These are phyloP conservation scores for Caenorhabditis wallacei DNA, from an alignment of 2,888 invertebrate species.

Conservation along the genomic window DNA sequence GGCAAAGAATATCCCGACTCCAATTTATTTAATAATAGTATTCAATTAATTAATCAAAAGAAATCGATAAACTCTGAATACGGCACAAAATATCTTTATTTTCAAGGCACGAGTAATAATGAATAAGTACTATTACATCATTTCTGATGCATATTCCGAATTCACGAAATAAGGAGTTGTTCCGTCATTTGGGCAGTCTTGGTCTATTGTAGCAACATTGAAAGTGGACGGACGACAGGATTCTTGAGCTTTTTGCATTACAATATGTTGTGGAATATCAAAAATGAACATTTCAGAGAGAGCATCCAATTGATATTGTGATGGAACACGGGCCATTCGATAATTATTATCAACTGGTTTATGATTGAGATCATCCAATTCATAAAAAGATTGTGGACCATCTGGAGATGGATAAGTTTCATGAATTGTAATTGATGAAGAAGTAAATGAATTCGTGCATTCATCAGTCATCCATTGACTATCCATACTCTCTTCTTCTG, in stretches of 20 bases:
- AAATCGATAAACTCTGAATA: background rate
- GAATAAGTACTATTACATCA: constrained; percentile 16
- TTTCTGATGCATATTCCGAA: constrained; percentile 60
- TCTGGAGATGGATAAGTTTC: constrained; percentile 6
- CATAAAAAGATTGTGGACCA: constrained; percentile 50
- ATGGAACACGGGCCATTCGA: constrained; percentile 63
- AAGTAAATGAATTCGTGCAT: background rate
- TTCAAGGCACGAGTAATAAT: background rate
- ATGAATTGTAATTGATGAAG: background rate
- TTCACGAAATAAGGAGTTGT: constrained; percentile 54
- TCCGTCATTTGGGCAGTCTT: constrained; percentile 1
- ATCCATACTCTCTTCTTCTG: constrained; percentile 12
- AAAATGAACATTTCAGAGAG: constrained; percentile 66
- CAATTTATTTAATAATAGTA: background rate
- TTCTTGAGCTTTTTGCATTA: background rate
- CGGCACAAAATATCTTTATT: background rate
- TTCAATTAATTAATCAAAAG: background rate
- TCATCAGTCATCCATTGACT: constrained; percentile 29
- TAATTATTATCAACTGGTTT: constrained; percentile 46
- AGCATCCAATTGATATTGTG: constrained; percentile 68
- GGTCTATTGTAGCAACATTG: background rate
- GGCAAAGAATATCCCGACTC: background rate
- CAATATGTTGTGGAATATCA: constrained; percentile 58
- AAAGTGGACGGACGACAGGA: background rate
- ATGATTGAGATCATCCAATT: constrained; percentile 63